Evolutionary conservation across 2,113 vertebrate genomes (phyloP).

Genomic region (Petroica traversi): DNA sequence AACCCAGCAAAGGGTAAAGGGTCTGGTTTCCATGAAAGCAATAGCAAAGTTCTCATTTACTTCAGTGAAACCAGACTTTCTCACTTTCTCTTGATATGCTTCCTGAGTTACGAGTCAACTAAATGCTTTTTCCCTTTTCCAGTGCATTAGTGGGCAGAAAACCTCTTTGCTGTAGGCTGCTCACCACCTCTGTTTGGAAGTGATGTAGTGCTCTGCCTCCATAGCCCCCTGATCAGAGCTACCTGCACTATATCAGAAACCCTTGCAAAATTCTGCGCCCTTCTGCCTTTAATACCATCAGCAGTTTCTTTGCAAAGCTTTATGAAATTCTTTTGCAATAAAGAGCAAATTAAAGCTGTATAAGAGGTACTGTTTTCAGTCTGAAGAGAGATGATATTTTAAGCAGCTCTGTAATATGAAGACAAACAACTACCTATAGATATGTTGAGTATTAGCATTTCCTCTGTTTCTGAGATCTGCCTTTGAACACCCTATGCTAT

Average conservation of each 20-base stretch:
- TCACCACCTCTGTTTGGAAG: not conserved
- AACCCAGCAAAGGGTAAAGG: not conserved
- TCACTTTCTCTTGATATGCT: not conserved
- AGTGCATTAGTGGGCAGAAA: not conserved
- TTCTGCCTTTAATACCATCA: not conserved
- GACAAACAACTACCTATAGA: not conserved
- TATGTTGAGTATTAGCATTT: rapidly evolving
- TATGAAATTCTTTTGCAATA: not conserved
- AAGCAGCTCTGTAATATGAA: not conserved
- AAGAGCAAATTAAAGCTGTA: not conserved
- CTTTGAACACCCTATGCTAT: not conserved
- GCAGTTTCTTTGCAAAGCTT: not conserved
- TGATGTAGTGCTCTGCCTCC: not conserved
- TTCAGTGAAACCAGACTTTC: not conserved
- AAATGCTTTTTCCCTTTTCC: not conserved
- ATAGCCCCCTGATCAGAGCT: not conserved
- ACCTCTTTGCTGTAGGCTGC: not conserved
- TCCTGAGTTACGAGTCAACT: not conserved
- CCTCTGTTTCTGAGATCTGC: not conserved
- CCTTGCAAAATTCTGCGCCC: not conserved
- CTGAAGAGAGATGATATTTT: not conserved
- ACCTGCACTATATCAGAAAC: not conserved
- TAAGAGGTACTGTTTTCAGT: not conserved
- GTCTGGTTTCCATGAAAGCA: not conserved
- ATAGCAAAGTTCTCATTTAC: not conserved